Conservation (phyloP, 1,140 invertebrate genomes). For the Ostrea denselamellosa region DNA sequence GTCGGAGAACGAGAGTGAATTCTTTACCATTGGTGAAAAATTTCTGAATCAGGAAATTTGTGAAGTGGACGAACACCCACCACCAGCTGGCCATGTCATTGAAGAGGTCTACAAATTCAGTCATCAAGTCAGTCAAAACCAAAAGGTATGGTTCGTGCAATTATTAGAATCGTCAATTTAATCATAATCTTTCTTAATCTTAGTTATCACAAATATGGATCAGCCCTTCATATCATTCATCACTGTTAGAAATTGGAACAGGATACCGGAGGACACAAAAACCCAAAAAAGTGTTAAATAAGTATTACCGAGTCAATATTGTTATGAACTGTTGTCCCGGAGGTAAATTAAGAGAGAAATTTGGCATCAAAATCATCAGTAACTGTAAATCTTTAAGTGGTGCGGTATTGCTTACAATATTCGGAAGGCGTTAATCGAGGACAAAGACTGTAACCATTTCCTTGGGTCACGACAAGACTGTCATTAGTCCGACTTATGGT, state of each 20-base stretch:
- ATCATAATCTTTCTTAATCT: not conserved
- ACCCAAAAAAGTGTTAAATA: not conserved
- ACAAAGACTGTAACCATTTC: not conserved
- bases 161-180: not conserved
- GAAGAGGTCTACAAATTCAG: not conserved
- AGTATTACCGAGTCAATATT: not conserved
- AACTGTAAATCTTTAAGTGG: not conserved
- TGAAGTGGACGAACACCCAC: not conserved
- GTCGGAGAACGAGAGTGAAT: conserved; percentile 9
- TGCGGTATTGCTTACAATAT: conserved; percentile 7
- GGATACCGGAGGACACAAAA: not conserved
- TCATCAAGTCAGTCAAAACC: not conserved
- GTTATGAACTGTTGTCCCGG: not conserved
- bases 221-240: not conserved
- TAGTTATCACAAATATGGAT: not conserved
- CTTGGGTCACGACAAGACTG: conserved; percentile 6
- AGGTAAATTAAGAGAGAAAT: not conserved
- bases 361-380: not conserved
- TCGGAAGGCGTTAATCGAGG: not conserved
- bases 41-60: not conserved
- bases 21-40: not conserved
- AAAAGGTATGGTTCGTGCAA: not conserved
- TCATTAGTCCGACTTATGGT: conserved; percentile 7
- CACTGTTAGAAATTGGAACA: not conserved
- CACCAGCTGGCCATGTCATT: not conserved